A percentile compares a stretch with the other conserved stretches of the same genome.
Conservation (phyloP, 2,888 invertebrate species). For the Drosophila formosana region DNA sequence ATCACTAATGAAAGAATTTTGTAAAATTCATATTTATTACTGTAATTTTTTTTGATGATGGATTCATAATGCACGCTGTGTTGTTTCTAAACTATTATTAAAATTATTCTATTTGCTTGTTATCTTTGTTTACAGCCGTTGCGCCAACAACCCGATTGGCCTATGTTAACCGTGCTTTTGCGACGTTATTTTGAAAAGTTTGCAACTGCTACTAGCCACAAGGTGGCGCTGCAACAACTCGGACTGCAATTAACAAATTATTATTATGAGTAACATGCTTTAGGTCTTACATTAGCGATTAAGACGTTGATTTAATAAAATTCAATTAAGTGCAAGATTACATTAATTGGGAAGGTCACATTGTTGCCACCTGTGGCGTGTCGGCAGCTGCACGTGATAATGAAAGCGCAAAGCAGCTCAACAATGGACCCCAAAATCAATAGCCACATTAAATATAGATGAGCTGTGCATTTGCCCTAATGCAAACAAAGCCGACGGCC, state of each 20-base stretch:
- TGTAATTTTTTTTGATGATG: background rate
- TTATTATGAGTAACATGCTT: background rate
- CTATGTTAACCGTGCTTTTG: background rate
- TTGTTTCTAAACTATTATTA: background rate
- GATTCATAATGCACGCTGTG: no score
- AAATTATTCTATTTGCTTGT: background rate
- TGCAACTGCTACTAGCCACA: background rate
- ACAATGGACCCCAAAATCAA: slow-evolving; percentile 19
- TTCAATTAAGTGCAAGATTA: background rate
- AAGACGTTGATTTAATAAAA: background rate
- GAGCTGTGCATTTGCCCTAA: slow-evolving; percentile 20
- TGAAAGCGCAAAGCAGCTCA: slow-evolving; percentile 34
- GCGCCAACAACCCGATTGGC: background rate
- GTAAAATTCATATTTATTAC: background rate
- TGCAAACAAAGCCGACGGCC: slow-evolving; percentile 21
- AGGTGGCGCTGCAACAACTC: background rate
- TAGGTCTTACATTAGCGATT: background rate
- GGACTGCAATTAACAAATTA: background rate
- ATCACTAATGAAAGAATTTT: no score
- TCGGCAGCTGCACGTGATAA: slow-evolving; percentile 48
- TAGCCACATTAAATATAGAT: slow-evolving; percentile 52
- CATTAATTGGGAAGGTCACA: slow-evolving; percentile 13
- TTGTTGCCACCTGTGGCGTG: slow-evolving; percentile 9
- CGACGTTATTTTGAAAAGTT: background rate
- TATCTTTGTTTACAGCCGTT: background rate